Base-by-base conservation (phyloP, 2,113 vertebrate species). In the Bettongia penicillata region DNA sequence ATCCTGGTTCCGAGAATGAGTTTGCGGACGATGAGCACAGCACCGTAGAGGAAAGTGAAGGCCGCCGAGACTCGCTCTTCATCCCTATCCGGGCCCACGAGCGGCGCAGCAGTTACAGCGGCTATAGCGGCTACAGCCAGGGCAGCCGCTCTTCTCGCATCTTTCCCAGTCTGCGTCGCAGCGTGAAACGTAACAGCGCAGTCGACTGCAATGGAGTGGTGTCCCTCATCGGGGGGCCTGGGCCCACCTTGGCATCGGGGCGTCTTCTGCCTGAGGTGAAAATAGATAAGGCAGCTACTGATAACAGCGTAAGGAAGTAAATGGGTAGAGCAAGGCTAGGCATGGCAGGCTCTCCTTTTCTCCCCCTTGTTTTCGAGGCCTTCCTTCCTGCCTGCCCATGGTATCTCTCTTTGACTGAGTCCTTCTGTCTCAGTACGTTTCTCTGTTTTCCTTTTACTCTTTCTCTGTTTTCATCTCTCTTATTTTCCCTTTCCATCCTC, bases 121-220 rank as follows among this genome's bases (percentile, higher is more conserved):
- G 98, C 95, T 99, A 99, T 98, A 99, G 99, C 25, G 99, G 99
- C 96, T 99, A 99, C 99, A 99, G 99, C 98, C 99, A 99, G 94
- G 99, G 99, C 98, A 99, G 99, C 98, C 98, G 98, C 94, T 99
- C 99, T 0, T 99, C 99, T 0, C 99, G 99, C 95, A 99, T 99
- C 97, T 99, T 99, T 98, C 99, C 99, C n/a, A 98, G 98, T 95
- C 99, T 99, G 51, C 99, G 99, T 55, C 99, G 99, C 89, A 99
- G 98, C 94, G 97, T 99, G n/a, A 99, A 99, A 98, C 98, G 99
- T 98, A 99, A 99, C 99, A 99, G 99, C 99, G 99, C 99, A 0
- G 99, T 99, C 97, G 99, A 99, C 95, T 99, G 99, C 98, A 99
- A 99, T 50, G 99, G 99, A 93, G 99, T 99, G 96, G 99, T 99